A percentile compares a stretch with the other conserved stretches of the same genome.
These are phyloP conservation scores for Drosophila quinaria DNA, from an alignment of 2,888 invertebrate genomes.

Conservation along the genomic window DNA sequence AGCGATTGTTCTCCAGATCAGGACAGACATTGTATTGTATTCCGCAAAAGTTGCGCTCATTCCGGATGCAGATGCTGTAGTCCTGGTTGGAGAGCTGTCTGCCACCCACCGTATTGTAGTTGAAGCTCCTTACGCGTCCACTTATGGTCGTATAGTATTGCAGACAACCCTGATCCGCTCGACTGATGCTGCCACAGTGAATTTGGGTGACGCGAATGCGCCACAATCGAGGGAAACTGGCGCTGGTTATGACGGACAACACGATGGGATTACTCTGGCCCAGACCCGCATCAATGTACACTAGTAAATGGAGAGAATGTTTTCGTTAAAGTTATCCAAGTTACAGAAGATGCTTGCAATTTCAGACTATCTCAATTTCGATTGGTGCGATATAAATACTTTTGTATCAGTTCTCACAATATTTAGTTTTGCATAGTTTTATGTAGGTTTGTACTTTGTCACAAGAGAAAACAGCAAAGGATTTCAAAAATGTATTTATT, in stretches of 20 bases:
- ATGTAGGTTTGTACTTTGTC: too few species aligned
- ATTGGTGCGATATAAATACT: too few species aligned
- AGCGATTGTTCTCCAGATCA: slow-evolving; percentile 90
- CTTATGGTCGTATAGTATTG: slow-evolving; percentile 89
- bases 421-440: too few species aligned
- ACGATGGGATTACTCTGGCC: slow-evolving; percentile 91
- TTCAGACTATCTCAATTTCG: too few species aligned
- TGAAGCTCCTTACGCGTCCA: slow-evolving; percentile 93
- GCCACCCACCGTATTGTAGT: slow-evolving; percentile 92
- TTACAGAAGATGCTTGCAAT: background rate
- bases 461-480: too few species aligned
- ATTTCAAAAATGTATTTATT: too few species aligned
- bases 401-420: too few species aligned
- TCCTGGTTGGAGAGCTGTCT: slow-evolving; percentile 95
- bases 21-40: slow-evolving; percentile 93
- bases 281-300: slow-evolving; percentile 93
- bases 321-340: background rate
- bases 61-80: slow-evolving; percentile 94
- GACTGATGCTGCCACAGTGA: slow-evolving; percentile 90
- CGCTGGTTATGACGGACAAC: slow-evolving; percentile 93
- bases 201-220: slow-evolving; percentile 93
- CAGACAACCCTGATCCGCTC: slow-evolving; percentile 86
- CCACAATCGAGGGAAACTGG: slow-evolving; percentile 91
- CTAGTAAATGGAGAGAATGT: slow-evolving; percentile 85
- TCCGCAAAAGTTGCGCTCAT: slow-evolving; percentile 94